Percentiles rank a stretch among this genome's conserved stretches.
Evolutionary conservation across 2,888 invertebrate species (phyloP).

Genomic region (Platycheirus rosarum): DNA sequence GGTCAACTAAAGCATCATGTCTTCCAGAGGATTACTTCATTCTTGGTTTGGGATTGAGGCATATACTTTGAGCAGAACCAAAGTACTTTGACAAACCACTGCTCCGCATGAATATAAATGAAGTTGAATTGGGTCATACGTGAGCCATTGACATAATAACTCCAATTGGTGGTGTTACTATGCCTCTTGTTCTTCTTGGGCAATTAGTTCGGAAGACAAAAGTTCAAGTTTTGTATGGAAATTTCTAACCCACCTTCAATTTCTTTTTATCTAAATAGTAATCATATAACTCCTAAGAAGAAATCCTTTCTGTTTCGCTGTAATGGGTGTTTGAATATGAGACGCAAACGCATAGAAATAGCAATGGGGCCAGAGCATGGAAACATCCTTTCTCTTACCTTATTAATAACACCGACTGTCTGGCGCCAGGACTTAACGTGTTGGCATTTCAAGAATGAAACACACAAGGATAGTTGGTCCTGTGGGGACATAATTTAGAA

Average conservation of each 20-base stretch:
- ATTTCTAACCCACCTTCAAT: conserved; percentile 15
- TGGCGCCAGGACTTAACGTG: conserved; percentile 53
- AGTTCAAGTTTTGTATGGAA: conserved; percentile 8
- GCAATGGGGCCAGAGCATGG: conserved; percentile 15
- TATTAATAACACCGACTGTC: conserved; percentile 43
- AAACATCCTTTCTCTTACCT: conserved; percentile 40
- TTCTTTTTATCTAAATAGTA: conserved; percentile 24
- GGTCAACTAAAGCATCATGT: conserved; percentile 32
- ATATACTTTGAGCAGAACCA: conserved; percentile 16
- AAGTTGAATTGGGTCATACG: conserved; percentile 65
- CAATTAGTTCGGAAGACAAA: conserved; percentile 52
- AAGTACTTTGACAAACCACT: conserved; percentile 35
- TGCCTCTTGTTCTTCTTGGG: conserved; percentile 11
- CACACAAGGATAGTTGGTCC: conserved; percentile 5
- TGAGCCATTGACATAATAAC: conserved; percentile 61
- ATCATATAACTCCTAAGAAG: conserved; percentile 7
- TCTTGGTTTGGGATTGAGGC: conserved; percentile 17
- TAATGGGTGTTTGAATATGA: conserved; percentile 5
- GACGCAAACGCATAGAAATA: conserved; percentile 12
- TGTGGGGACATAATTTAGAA: conserved; percentile 18
- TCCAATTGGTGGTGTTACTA: conserved; percentile 54
- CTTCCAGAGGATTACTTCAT: conserved; percentile 26
- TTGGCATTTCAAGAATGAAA: conserved; percentile 44
- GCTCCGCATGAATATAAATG: conserved; percentile 64
- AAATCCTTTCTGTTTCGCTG: conserved; percentile 7